Evolutionary conservation across 1,140 invertebrate species (phyloP).

Genomic region (Cephus cinctus): DNA sequence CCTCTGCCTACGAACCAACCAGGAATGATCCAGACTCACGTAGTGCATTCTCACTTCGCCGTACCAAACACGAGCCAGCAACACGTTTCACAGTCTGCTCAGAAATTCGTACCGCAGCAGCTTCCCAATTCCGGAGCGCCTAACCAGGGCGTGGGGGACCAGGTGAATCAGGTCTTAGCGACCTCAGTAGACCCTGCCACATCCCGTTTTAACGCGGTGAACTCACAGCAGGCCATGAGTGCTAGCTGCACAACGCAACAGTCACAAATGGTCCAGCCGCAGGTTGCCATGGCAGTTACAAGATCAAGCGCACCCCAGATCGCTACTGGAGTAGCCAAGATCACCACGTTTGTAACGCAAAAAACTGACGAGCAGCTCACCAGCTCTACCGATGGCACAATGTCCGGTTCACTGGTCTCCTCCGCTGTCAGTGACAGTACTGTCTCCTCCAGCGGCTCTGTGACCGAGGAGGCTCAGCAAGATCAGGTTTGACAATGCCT

Average conservation of each 20-base stretch:
- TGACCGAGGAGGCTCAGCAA: slow-evolving; percentile 46
- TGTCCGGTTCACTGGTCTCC: slow-evolving; percentile 45
- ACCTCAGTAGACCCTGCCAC: too few species aligned
- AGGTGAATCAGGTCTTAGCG: too few species aligned
- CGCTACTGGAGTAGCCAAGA: slow-evolving; percentile 33
- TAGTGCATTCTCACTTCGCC: slow-evolving; percentile 11
- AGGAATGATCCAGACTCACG: slow-evolving; percentile 11
- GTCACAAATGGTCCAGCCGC: slow-evolving; percentile 11
- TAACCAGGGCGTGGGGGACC: background rate
- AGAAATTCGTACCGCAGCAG: slow-evolving; percentile 3
- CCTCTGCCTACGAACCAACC: background rate
- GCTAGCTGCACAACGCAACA: too few species aligned
- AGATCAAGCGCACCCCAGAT: slow-evolving; percentile 17
- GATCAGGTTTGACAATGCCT: slow-evolving; percentile 49
- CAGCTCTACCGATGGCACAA: slow-evolving; percentile 38
- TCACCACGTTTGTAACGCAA: slow-evolving; percentile 28
- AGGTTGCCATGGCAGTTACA: slow-evolving; percentile 2
- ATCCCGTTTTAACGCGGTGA: too few species aligned
- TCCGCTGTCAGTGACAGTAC: slow-evolving; percentile 47
- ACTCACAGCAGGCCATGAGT: slow-evolving; percentile 14
- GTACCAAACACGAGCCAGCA: slow-evolving; percentile 11
- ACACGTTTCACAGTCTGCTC: slow-evolving; percentile 1
- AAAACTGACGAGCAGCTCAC: slow-evolving; percentile 39
- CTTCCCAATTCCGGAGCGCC: slow-evolving; percentile 6
- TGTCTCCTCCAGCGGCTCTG: slow-evolving; percentile 45